phyloP scores from a whole-genome alignment of 2,797 vertebrate genomes.

The Alfaro cultratus region DNA sequence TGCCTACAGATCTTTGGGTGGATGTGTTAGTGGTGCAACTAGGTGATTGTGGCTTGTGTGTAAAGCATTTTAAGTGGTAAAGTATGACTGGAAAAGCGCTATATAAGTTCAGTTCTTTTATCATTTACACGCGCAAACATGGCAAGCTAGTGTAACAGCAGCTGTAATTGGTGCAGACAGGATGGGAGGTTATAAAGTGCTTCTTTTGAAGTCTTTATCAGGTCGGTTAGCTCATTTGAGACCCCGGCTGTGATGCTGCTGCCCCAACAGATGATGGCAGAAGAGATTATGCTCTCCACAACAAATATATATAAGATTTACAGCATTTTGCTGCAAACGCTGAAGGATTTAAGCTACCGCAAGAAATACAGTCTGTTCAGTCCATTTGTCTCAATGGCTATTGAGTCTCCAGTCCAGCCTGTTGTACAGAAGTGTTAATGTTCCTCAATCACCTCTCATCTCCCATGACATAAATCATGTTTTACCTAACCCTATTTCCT shows the following conservation, averaged over 20 bases:
- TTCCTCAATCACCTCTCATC: not conserved
- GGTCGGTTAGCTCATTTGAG: too few relatives aligned
- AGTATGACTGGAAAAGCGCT: not conserved
- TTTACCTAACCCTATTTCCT: not conserved
- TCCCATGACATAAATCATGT: not conserved
- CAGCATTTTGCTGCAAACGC: too few relatives aligned
- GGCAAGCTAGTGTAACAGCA: not conserved
- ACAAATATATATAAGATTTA: too few relatives aligned
- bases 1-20: not conserved
- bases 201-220: too few relatives aligned
- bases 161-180: not conserved
- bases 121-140: not conserved
- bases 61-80: not conserved
- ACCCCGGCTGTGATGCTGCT: too few relatives aligned
- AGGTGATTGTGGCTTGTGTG: not conserved
- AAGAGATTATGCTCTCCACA: too few relatives aligned
- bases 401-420: too few relatives aligned
- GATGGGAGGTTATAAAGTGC: not conserved
- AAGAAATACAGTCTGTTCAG: too few relatives aligned
- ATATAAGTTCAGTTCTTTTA: not conserved
- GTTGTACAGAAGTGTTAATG: too few relatives aligned
- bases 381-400: too few relatives aligned
- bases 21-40: not conserved
- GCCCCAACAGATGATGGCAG: too few relatives aligned
- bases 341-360: too few relatives aligned